Evolutionary conservation across 2,888 invertebrate species (phyloP).

Genomic region (Tinea trinotella): DNA sequence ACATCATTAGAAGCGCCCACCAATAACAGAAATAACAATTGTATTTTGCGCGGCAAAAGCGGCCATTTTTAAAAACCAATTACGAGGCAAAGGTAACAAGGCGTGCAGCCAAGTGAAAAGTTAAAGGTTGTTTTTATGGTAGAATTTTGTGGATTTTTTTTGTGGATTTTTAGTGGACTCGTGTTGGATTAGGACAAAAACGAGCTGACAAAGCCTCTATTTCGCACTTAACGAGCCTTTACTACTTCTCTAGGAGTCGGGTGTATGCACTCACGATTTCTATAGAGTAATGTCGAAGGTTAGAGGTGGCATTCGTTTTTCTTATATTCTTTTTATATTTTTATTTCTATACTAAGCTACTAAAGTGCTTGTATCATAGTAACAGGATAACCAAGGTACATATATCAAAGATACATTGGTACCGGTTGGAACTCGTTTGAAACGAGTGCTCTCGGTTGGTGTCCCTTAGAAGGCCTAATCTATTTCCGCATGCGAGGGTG

Average conservation of each 20-base stretch:
- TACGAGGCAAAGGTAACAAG: constrained; percentile 7
- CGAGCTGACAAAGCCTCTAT: constrained; percentile 39
- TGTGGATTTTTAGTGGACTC: background rate
- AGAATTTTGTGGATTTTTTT: constrained; percentile 13
- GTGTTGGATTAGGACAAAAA: constrained; percentile 27
- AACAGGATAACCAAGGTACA: too few relatives aligned
- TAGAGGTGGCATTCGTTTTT: background rate
- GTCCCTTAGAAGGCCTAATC: too few relatives aligned
- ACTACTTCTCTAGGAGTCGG: constrained; percentile 31
- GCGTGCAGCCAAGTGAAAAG: background rate
- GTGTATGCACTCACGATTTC: constrained; percentile 39
- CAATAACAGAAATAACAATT: background rate
- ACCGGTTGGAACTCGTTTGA: too few relatives aligned
- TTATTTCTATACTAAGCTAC: too few relatives aligned
- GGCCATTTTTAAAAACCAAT: constrained; percentile 6
- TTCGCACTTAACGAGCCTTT: constrained; percentile 44
- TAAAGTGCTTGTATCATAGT: too few relatives aligned
- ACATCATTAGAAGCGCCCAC: background rate
- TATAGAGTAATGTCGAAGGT: constrained; percentile 28
- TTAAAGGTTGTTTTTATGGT: background rate
- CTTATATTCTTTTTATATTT: too few relatives aligned
- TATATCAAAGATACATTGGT: too few relatives aligned
- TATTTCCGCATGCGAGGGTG: too few relatives aligned
- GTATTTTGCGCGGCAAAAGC: background rate
- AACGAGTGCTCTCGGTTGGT: too few relatives aligned